Evolutionary conservation across 2,888 invertebrate species (phyloP).

Genomic region (Baronia brevicornis): DNA sequence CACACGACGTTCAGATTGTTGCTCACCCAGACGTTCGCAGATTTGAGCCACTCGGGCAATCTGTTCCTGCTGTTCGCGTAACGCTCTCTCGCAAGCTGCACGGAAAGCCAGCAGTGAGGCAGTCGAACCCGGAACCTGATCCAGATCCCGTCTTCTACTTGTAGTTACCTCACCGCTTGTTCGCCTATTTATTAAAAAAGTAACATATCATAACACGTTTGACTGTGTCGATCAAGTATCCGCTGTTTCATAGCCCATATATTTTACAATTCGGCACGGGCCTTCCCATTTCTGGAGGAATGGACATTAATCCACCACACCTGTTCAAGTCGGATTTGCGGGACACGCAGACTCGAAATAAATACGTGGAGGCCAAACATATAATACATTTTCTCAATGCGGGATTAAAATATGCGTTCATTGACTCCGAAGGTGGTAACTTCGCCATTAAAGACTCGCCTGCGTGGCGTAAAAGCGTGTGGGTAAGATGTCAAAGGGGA

Average conservation of each 20-base stretch:
- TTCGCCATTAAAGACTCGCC: no score
- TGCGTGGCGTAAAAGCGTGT: no score
- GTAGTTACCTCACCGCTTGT: conserved; percentile 14
- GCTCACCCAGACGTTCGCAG: conserved; percentile 45
- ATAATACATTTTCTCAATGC: no score
- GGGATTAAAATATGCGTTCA: no score
- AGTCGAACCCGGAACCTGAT: conserved; percentile 23
- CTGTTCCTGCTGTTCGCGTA: conserved; percentile 46
- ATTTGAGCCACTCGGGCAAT: conserved; percentile 48
- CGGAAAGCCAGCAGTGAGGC: conserved; percentile 45
- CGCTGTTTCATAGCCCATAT: background rate
- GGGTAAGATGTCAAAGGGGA: no score
- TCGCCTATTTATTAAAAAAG: conserved; percentile 15
- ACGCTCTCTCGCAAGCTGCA: conserved; percentile 40
- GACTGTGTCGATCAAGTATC: background rate
- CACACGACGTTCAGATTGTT: conserved; percentile 10
- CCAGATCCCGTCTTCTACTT: conserved; percentile 14
- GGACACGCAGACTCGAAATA: no score
- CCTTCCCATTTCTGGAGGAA: no score
- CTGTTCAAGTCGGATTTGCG: no score
- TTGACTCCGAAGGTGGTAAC: no score
- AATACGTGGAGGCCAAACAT: no score
- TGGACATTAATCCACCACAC: no score
- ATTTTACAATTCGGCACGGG: no score
- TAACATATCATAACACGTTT: background rate